Evolutionary conservation across 2,797 vertebrate species (phyloP), one percentile per base, ranked within the genome.

Genomic region (Sebastes matsubarae): DNA sequence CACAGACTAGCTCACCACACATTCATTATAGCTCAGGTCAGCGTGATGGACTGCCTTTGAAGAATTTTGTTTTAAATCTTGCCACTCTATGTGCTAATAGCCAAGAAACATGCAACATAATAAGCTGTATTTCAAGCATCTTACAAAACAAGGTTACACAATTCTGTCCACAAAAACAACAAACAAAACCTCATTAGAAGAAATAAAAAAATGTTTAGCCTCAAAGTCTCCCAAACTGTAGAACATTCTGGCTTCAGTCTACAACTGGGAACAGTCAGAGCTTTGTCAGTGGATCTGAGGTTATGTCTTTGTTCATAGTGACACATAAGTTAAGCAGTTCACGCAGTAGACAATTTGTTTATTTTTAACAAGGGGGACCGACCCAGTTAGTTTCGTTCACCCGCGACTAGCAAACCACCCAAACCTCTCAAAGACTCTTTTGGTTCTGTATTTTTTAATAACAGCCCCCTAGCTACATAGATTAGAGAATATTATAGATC

Each of bases 11-110:
- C 32, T 73, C 8, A 7, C 18, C 22, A 42, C 18, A 50, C 38
- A 81, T 75, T 63, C 68, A 75, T 83, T 38, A 72, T 24, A 77
- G 22, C 25, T 68, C 16, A 27, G 42, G 25, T 75, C 42, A 71
- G 12, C 4, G 10, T 69, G 57, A 82, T 46, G 13, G 32, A 54
- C 25, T 63, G 18, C 34, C 25, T 42, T 52, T 13, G 54, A 25
- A 46, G 6, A 74, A 79, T 54, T 46, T 60, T 36, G 6, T 57
- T 27, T 27, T 22, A 29, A 74, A 25, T 18, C 24, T 42, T 38
- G n/a, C 7, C 12, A 2, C 10, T 27, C 18, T 20, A 2, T 30
- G 27, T 10, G 32, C 10, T 70, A 30, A 32, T 18, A 68, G 11
- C 25, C 14, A 67, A 12, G 25, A 54, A 22, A 52, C 42, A 25